Conservation (phyloP, 1,140 invertebrate genomes). For the Zaprionus nigranus region DNA sequence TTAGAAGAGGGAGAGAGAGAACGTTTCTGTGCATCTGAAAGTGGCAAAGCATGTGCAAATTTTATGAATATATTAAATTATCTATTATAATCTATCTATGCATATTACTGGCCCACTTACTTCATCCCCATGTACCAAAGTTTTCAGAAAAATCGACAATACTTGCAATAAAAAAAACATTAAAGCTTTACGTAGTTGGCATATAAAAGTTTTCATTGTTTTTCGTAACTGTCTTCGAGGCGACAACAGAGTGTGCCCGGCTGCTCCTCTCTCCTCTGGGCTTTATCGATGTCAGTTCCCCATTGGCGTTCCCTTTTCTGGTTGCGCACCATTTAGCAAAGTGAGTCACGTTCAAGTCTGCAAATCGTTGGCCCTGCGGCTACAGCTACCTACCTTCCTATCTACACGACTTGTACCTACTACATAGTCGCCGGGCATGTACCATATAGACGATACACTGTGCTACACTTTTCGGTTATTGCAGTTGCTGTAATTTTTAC, state of each 20-base stretch:
- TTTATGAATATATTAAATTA: slow-evolving; percentile 1
- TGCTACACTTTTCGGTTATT: slow-evolving; percentile 70
- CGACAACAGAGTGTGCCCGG: slow-evolving; percentile 30
- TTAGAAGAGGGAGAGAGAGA: too few relatives aligned
- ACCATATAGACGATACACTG: slow-evolving; percentile 58
- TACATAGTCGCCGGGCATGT: not conserved
- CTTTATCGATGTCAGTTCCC: slow-evolving; percentile 8
- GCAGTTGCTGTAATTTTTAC: slow-evolving; percentile 71
- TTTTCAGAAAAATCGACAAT: slow-evolving; percentile 20
- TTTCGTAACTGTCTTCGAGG: slow-evolving; percentile 53
- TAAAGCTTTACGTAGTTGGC: slow-evolving; percentile 63
- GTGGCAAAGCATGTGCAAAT: not conserved
- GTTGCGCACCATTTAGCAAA: slow-evolving; percentile 79
- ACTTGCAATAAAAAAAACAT: slow-evolving; percentile 18
- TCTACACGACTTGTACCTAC: not conserved
- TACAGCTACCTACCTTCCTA: slow-evolving; percentile 36
- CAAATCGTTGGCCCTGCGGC: slow-evolving; percentile 73
- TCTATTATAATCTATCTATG: not conserved
- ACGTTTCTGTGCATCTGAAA: not conserved
- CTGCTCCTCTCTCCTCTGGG: not conserved
- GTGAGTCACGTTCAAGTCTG: slow-evolving; percentile 80
- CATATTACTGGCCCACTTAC: slow-evolving; percentile 1
- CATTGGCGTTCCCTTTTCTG: slow-evolving; percentile 41
- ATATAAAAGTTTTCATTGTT: slow-evolving; percentile 79
- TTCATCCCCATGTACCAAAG: slow-evolving; percentile 2